These are phyloP conservation scores for Pangasius larnaudii DNA, from an alignment of 2,797 vertebrate genomes.

Conservation along the genomic window DNA sequence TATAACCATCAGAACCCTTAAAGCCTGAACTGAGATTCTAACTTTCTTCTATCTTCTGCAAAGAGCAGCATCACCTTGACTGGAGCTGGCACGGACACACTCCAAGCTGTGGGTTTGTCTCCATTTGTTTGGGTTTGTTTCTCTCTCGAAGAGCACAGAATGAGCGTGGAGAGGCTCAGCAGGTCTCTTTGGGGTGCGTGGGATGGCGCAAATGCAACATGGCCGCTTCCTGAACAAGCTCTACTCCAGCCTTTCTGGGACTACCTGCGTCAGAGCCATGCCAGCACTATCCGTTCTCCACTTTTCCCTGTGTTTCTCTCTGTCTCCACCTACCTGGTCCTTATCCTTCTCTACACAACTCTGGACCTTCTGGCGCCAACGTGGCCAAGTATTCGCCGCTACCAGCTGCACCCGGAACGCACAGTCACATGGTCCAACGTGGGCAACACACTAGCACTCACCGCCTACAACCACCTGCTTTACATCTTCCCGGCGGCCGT, in stretches of 20 bases:
- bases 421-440: conserved; percentile 73
- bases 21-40: conserved; percentile 30
- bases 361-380: conserved; percentile 78
- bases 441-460: conserved; percentile 73
- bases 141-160: conserved; percentile 6
- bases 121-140: neutral
- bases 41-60: conserved; percentile 3
- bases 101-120: conserved; percentile 13
- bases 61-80: conserved; percentile 39
- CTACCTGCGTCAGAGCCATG: conserved; percentile 77
- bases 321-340: conserved; percentile 75
- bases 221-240: conserved; percentile 59
- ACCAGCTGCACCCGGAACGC: conserved; percentile 75
- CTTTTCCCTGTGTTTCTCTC: conserved; percentile 80
- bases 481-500: conserved; percentile 79
- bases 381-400: conserved; percentile 76
- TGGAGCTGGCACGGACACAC: neutral
- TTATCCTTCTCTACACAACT: conserved; percentile 74
- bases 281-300: conserved; percentile 74
- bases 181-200: conserved; percentile 34
- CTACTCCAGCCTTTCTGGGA: conserved; percentile 80
- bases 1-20: conserved; percentile 45
- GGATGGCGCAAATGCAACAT: conserved; percentile 53
- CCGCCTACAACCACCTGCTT: conserved; percentile 79
- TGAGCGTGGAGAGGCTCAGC: conserved; percentile 39